These are phyloP conservation scores for Littorina saxatilis DNA, from an alignment of 1,140 invertebrate species.

Conservation along the genomic window DNA sequence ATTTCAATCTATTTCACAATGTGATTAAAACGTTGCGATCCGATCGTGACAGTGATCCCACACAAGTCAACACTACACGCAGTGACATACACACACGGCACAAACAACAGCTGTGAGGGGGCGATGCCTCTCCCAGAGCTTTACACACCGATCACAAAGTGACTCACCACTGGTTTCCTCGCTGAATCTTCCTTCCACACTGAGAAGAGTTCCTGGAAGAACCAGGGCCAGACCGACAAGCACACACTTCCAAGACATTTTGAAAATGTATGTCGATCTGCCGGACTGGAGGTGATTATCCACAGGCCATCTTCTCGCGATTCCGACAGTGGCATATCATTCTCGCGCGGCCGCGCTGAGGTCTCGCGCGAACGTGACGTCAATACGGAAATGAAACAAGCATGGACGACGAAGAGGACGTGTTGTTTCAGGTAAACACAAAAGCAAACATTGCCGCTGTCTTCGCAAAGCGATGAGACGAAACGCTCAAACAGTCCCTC, in stretches of 20 bases:
- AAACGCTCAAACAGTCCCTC: no score
- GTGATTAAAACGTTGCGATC: no score
- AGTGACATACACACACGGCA: no score
- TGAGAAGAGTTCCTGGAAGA: slow-evolving; percentile 32
- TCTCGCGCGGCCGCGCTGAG: not conserved
- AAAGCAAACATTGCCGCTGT: not conserved
- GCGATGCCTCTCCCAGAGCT: not conserved
- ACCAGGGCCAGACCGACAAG: slow-evolving; percentile 27
- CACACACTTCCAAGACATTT: slow-evolving; percentile 37
- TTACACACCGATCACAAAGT: not conserved
- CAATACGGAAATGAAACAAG: slow-evolving; percentile 57
- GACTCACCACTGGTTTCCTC: not conserved
- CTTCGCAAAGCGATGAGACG: not conserved
- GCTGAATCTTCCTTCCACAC: not conserved
- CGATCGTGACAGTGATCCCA: no score
- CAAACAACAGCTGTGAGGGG: not conserved
- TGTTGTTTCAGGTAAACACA: slow-evolving; percentile 54
- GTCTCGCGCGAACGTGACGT: slow-evolving; percentile 26
- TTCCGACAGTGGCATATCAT: slow-evolving; percentile 12
- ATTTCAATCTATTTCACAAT: no score
- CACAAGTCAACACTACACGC: no score
- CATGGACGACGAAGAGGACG: slow-evolving; percentile 52
- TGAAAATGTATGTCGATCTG: slow-evolving; percentile 17
- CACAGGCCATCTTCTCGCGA: slow-evolving; percentile 28
- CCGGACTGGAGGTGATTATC: slow-evolving; percentile 27